Percentiles rank a stretch among this genome's conserved stretches.
phyloP scores from a whole-genome alignment of 2,113 vertebrate species.

The Rhabdomys dilectus region DNA sequence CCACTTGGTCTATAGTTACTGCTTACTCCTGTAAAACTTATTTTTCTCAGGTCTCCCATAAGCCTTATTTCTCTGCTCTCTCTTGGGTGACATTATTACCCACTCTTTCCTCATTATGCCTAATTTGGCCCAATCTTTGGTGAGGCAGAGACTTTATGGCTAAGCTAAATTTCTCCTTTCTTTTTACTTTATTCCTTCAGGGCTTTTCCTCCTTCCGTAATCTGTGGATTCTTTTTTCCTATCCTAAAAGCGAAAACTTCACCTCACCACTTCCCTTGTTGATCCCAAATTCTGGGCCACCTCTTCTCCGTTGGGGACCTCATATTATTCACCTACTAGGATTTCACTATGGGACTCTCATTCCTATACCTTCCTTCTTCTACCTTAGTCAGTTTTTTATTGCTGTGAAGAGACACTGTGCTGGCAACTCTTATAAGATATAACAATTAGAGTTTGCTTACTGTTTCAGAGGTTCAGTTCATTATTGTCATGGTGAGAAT shows the following conservation, averaged over 20 bases:
- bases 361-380: not conserved
- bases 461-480: not conserved
- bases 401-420: not conserved
- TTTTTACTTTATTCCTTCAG: not conserved
- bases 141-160: not conserved
- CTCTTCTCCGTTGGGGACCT: not conserved
- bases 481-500: not conserved
- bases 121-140: not conserved
- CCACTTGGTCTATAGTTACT: not conserved
- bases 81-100: not conserved
- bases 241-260: not conserved
- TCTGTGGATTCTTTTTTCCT: not conserved
- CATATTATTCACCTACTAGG: not conserved
- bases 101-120: not conserved
- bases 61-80: not conserved
- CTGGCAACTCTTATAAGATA: not conserved
- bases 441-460: not conserved
- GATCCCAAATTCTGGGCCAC: not conserved
- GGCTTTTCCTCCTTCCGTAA: fast-evolving
- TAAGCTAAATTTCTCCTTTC: not conserved
- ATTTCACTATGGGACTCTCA: not conserved
- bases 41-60: not conserved
- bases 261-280: not conserved
- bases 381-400: not conserved
- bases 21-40: not conserved